These are phyloP conservation scores for Ovis canadensis DNA, from an alignment of 2,113 vertebrate genomes.

Conservation along the genomic window DNA sequence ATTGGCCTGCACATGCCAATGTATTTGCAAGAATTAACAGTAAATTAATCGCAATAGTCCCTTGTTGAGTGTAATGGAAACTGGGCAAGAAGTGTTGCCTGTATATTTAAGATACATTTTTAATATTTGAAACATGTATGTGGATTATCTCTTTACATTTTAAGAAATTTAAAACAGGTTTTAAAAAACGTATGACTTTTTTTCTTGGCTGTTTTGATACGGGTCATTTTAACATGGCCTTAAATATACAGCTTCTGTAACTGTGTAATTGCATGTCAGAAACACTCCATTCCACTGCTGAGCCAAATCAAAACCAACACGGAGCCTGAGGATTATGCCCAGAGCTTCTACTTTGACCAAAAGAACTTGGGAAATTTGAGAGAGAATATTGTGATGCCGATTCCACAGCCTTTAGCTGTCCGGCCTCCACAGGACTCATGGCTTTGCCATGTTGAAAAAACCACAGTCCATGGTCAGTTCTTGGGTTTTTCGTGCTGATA, in stretches of 20 bases:
- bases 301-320: conserved; percentile 52
- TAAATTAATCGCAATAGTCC: conserved; percentile 13
- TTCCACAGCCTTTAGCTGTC: neutral
- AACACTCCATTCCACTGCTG: conserved; percentile 31
- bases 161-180: neutral
- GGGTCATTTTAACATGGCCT: conserved; percentile 20
- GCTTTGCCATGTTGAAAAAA: neutral
- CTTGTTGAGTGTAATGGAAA: conserved; percentile 14
- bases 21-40: neutral
- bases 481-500: neutral
- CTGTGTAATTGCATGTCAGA: conserved; percentile 55
- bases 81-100: neutral
- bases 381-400: neutral
- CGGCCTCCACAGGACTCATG: neutral
- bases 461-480: neutral
- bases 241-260: conserved; percentile 14
- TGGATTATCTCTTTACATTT: conserved; percentile 23
- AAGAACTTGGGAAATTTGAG: conserved; percentile 40
- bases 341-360: conserved; percentile 47
- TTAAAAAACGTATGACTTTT: conserved; percentile 9
- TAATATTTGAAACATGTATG: neutral
- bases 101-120: conserved; percentile 6
- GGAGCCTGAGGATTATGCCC: conserved; percentile 26
- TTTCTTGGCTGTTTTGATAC: conserved; percentile 16
- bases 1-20: neutral